Conservation (phyloP, 2,797 vertebrate genomes). For the Mallotus villosus region DNA sequence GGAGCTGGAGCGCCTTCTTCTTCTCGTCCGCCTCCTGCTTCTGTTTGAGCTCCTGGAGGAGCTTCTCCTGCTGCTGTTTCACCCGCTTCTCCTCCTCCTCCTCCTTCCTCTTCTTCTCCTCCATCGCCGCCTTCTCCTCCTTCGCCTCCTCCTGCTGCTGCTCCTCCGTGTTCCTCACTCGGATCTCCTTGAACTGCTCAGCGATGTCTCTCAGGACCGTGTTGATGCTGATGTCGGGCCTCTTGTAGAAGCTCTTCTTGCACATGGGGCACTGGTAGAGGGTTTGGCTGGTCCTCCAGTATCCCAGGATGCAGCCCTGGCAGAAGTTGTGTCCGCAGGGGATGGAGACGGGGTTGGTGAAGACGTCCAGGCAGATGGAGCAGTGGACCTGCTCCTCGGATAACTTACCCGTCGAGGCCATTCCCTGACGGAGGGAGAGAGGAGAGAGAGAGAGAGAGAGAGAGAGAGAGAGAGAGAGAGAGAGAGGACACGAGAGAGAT, state of each 20-base stretch:
- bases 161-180: slow-evolving; percentile 40
- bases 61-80: slow-evolving; percentile 52
- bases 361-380: slow-evolving; percentile 83
- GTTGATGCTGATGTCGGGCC: slow-evolving; percentile 78
- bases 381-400: slow-evolving; percentile 82
- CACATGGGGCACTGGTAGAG: slow-evolving; percentile 81
- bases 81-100: slow-evolving; percentile 52
- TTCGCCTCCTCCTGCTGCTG: slow-evolving; percentile 11
- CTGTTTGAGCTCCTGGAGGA: slow-evolving; percentile 56
- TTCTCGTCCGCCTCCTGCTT: slow-evolving; percentile 45
- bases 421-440: slow-evolving; percentile 69
- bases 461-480: slow-evolving; percentile 42
- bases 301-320: slow-evolving; percentile 77
- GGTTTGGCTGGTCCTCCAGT: slow-evolving; percentile 75
- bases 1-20: slow-evolving; percentile 22
- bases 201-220: slow-evolving; percentile 78
- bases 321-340: slow-evolving; percentile 84
- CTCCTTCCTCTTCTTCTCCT: slow-evolving; percentile 17
- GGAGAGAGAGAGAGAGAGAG: not conserved
- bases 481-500: slow-evolving; percentile 17
- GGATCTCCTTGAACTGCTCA: slow-evolving; percentile 78
- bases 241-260: slow-evolving; percentile 78
- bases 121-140: not conserved
- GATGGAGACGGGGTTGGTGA: slow-evolving; percentile 80
- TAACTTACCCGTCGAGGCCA: slow-evolving; percentile 74